Base-by-base conservation (phyloP, 2,113 vertebrate species). In the Brachionichthys hirsutus region DNA sequence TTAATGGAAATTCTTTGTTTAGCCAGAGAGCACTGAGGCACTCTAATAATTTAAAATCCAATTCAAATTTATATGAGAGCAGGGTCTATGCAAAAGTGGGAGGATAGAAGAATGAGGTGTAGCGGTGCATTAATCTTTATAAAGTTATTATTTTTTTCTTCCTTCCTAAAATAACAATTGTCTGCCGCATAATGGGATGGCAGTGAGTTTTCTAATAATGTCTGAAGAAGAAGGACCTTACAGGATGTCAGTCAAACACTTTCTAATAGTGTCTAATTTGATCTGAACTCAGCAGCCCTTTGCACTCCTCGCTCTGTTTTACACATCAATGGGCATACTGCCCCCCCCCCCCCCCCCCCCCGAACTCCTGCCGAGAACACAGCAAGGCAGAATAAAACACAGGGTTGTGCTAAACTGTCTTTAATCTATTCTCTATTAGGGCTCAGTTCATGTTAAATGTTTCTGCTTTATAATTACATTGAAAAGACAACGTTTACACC, bases 1-100 rank as follows among this genome's bases (percentile, higher is more conserved):
- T 76, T 41, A 67, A 67, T 67, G 77, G 76, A 91, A 90, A 87
- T 81, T 89, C 89, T 89, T 92, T 92, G 90, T 91, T 90, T 89
- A 87, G 88, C 80, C 81, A 78, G 82, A 47, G 73, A 78, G 81
- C 87, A 80, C 67, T 53, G 78, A 81, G 83, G 77, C 80, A 59
- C 77, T 85, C 60, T 62, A 87, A 87, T 92, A 91, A 92, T 90
- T 89, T 86, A 92, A 91, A 92, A 92, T 89, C 84, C 86, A 90
- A 90, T 90, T 90, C 87, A 88, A 82, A 88, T 82, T 87, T 79
- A 89, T 88, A 90, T 87, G 86, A 89, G 85, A 79, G 70, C 54
- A 1, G 53, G 75, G 61, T 85, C 70, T 69, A 57, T 80, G 81
- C 78, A 85, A 83, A 86, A 87, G 75, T 69, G 74, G 74, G 83